Base-by-base conservation (phyloP, 2,888 invertebrate genomes). In the Cotesia congregata region DNA sequence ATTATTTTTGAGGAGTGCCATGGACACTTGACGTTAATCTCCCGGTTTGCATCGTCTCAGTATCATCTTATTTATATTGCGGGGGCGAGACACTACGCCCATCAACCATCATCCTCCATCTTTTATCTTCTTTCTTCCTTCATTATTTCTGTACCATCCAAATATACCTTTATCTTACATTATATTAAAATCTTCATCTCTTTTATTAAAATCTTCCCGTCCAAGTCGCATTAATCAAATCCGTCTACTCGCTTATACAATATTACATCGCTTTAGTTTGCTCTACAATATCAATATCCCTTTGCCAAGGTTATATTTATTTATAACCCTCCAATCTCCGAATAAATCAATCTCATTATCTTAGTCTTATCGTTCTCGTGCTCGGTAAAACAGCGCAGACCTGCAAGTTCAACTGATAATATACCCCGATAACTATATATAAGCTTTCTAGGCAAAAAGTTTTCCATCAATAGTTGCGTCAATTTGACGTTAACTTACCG, bases 1-100 rank as follows among this genome's bases (percentile, higher is more conserved):
- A 74, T 68, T 74, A 65, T 67, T 67, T 59, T 74, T 12, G 12
- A 73, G 76, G 76, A 72, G 76, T 73, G 76, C 62, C 76, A 15
- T 61, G 30, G 50, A 50, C 61, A 30, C 20, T 40, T 20, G 64
- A 59, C 62, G 41, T 60, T 67, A 20, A 38, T n/a, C 30, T n/a
- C 38, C 3, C 38, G n/a, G 38, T 67, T 39, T 67, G 50, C 50
- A 50, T 50, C 50, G 12, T 12, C 50, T 50, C 4, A 50, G 50
- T 50, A 50, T 50, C 50, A 50, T 50, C 30, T 67, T 67, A 30
- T 64, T 17, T 17, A 64, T 7, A 60, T 62, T 73, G 80, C 77
- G 79, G 79, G 79, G 80, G 78, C 79, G 80, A 81, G 80, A 78
- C 80, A 76, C 72, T 76, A 77, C 81, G 80, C 80, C 81, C 79